These are phyloP conservation scores for Hydrophis major DNA, from an alignment of 2,797 vertebrate genomes.

Conservation along the genomic window DNA sequence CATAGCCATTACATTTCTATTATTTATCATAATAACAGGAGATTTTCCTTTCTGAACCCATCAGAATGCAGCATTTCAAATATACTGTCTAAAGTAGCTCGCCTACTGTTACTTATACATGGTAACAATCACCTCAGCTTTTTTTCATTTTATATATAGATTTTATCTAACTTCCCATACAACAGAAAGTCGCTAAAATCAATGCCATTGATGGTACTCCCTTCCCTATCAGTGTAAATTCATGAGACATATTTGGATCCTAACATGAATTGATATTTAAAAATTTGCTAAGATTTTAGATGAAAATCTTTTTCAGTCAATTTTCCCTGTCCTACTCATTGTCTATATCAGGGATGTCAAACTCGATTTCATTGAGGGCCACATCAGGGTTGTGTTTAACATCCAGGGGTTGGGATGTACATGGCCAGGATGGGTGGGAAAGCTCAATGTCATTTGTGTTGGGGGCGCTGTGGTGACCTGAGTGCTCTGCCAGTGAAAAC, in stretches of 20 bases:
- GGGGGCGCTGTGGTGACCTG: too few relatives aligned
- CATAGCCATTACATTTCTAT: constrained; percentile 20
- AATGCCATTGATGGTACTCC: not conserved
- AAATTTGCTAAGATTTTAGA: not conserved
- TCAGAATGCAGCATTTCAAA: constrained; percentile 1
- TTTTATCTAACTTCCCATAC: not conserved
- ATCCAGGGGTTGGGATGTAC: too few relatives aligned
- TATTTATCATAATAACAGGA: constrained; percentile 13
- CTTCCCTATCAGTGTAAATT: not conserved
- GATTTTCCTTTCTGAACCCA: constrained; percentile 10
- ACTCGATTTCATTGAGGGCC: too few relatives aligned
- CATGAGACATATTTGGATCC: not conserved
- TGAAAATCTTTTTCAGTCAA: not conserved
- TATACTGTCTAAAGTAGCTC: constrained; percentile 4
- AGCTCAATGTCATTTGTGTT: too few relatives aligned
- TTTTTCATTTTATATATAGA: constrained; percentile 9
- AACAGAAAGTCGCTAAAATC: not conserved
- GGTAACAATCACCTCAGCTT: not conserved
- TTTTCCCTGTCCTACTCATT: not conserved
- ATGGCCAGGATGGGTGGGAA: too few relatives aligned
- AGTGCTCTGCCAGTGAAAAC: too few relatives aligned
- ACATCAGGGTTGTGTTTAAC: too few relatives aligned
- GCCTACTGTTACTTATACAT: not conserved
- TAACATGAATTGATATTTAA: constrained; percentile 22
- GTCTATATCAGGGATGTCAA: not conserved